Evolutionary conservation across 2,113 vertebrate species (phyloP).

Genomic region (Ellobius talpinus): DNA sequence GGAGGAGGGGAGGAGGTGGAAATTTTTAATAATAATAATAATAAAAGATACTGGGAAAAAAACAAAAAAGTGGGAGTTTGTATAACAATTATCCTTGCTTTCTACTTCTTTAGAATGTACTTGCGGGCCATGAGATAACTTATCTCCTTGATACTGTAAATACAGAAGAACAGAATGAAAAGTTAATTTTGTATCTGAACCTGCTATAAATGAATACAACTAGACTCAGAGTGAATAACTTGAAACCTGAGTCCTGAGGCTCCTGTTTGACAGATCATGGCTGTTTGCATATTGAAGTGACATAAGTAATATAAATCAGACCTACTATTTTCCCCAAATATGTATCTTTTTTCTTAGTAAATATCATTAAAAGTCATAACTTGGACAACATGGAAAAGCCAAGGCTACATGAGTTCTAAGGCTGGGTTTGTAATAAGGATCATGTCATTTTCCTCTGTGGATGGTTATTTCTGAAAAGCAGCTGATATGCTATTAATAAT

Average conservation of each 20-base stretch:
- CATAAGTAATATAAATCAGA: background rate
- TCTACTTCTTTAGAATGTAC: background rate
- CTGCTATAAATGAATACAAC: background rate
- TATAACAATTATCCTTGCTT: background rate
- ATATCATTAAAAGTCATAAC: background rate
- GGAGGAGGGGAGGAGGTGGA: too few species aligned
- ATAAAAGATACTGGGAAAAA: too few species aligned
- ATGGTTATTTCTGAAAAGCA: background rate
- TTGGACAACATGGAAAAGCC: background rate
- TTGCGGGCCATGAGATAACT: background rate
- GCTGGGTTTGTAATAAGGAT: background rate
- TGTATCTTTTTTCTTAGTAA: background rate
- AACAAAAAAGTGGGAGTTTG: background rate
- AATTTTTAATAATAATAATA: too few species aligned
- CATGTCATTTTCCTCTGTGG: background rate
- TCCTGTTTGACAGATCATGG: background rate
- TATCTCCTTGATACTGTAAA: background rate
- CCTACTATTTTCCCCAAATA: background rate
- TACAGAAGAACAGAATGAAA: background rate
- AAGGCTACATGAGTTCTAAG: background rate
- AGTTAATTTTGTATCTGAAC: background rate
- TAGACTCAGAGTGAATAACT: background rate
- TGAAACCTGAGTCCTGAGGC: background rate
- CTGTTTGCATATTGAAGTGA: background rate
- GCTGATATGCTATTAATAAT: background rate